Evolutionary conservation across 2,797 vertebrate species (phyloP).

Genomic region (Phrynocephalus guinanensis): DNA sequence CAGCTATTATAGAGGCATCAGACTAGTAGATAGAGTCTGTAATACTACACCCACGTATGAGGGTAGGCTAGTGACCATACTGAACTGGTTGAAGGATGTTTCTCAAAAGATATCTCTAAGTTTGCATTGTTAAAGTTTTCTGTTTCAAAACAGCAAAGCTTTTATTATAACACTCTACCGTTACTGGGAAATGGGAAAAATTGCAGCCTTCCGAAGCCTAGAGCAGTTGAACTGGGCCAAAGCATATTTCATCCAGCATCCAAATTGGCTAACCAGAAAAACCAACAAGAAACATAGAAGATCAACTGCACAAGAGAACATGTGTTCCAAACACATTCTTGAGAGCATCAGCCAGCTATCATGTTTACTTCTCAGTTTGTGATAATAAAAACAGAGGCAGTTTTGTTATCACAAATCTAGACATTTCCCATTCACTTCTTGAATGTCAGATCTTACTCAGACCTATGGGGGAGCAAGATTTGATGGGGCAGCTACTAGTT

Average conservation of each 20-base stretch:
- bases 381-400: not conserved
- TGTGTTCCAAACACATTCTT: too few relatives aligned
- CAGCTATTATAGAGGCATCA: not conserved
- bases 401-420: not conserved
- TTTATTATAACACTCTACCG: not conserved
- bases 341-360: not conserved
- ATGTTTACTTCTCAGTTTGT: too few relatives aligned
- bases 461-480: not conserved
- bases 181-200: not conserved
- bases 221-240: not conserved
- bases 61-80: not conserved
- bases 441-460: not conserved
- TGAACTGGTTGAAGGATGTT: not conserved
- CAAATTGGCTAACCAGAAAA: not conserved
- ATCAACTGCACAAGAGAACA: not conserved
- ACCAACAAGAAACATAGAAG: not conserved
- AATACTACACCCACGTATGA: not conserved
- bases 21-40: conserved; percentile 28
- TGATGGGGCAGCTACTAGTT: too few relatives aligned
- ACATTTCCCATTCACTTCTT: too few relatives aligned
- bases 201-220: not conserved
- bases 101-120: conserved; percentile 1
- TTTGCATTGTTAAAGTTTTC: not conserved
- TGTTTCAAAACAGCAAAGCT: not conserved
- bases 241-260: not conserved